Conservation (phyloP, 2,797 vertebrate species). For the Takifugu ocellatus region DNA sequence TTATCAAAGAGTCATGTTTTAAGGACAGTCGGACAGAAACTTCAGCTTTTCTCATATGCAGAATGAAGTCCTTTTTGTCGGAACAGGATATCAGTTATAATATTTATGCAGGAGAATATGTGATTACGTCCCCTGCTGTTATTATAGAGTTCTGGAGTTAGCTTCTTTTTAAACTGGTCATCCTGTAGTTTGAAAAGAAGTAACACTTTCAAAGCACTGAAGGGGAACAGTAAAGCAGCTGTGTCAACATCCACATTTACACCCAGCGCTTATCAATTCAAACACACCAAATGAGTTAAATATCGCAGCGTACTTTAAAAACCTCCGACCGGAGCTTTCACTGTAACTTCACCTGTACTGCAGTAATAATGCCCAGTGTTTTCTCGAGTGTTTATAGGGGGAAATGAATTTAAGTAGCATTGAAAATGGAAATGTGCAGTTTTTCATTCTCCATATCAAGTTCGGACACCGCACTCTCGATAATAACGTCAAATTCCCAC, state of each 20-base stretch:
- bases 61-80: constrained; percentile 37
- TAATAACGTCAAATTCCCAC: no score
- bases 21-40: constrained; percentile 19
- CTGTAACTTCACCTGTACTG: no score
- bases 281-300: no score
- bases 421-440: neutral
- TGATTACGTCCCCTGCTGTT: neutral
- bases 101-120: neutral
- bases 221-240: constrained; percentile 4
- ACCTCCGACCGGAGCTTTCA: neutral
- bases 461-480: no score
- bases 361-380: neutral
- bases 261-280: neutral
- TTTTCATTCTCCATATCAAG: neutral
- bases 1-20: constrained; percentile 1
- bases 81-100: constrained; percentile 34
- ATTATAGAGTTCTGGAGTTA: neutral
- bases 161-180: neutral
- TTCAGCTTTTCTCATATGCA: constrained; percentile 13
- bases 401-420: neutral
- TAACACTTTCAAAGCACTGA: neutral
- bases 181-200: neutral
- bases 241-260: constrained; percentile 22
- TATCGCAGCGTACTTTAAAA: constrained; percentile 3
- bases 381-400: neutral